A percentile compares a stretch with the other conserved stretches of the same genome.
Evolutionary conservation across 2,113 vertebrate genomes (phyloP).

Genomic region (Tragelaphus scriptus): DNA sequence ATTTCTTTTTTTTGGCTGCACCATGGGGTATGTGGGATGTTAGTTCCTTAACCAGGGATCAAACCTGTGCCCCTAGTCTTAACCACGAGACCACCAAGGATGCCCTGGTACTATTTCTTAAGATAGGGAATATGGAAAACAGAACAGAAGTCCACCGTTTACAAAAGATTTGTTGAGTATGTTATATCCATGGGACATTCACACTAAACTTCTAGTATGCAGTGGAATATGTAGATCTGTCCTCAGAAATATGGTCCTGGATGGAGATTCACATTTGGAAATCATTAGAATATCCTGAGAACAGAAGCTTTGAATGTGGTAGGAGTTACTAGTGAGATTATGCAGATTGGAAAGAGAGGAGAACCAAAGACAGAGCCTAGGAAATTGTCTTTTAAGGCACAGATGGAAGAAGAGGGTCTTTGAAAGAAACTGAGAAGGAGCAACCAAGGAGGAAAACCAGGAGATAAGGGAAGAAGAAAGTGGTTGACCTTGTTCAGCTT

Average conservation of each 20-base stretch:
- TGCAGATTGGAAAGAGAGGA: not conserved
- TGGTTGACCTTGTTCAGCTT: not conserved
- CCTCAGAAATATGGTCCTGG: not conserved
- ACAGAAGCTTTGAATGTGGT: not conserved
- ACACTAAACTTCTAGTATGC: not conserved
- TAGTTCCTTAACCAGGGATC: not conserved
- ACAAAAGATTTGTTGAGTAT: not conserved
- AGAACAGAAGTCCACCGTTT: not conserved
- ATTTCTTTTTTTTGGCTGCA: not conserved
- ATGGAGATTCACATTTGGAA: not conserved
- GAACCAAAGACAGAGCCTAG: not conserved
- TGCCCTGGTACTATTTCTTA: not conserved
- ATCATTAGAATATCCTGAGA: not conserved
- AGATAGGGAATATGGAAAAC: not conserved
- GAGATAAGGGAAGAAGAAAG: not conserved
- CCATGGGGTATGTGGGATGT: not conserved
- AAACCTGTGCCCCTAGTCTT: not conserved
- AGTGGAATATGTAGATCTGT: not conserved
- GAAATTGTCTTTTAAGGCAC: not conserved
- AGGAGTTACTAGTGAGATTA: not conserved
- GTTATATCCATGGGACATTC: not conserved
- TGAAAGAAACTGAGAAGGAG: not conserved
- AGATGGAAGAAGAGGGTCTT: not conserved
- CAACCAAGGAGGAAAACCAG: not conserved
- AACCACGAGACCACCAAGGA: not conserved